These are phyloP conservation scores for Empis stercorea DNA, from an alignment of 2,888 invertebrate species.

Conservation along the genomic window DNA sequence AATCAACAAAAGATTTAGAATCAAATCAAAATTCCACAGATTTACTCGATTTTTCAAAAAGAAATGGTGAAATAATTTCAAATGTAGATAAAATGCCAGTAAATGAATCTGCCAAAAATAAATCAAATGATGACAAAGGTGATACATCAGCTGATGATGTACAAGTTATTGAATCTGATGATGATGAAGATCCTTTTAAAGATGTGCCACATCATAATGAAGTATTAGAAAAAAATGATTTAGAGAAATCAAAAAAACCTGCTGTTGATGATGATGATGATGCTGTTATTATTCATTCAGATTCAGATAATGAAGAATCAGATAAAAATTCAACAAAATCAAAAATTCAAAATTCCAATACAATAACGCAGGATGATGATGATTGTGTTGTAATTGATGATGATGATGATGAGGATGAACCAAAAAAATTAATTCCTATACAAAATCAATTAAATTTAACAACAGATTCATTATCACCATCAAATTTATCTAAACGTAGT, in stretches of 20 bases:
- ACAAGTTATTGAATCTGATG: slow-evolving; percentile 14
- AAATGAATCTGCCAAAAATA: slow-evolving; percentile 1
- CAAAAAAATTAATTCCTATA: slow-evolving; percentile 29
- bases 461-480: slow-evolving; percentile 21
- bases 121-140: not conserved
- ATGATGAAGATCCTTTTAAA: slow-evolving; percentile 8
- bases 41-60: not conserved
- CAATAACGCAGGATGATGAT: slow-evolving; percentile 9
- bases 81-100: not conserved
- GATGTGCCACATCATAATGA: not conserved
- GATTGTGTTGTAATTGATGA: slow-evolving; percentile 7
- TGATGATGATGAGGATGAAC: slow-evolving; percentile 11
- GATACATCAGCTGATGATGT: slow-evolving; percentile 10
- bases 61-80: not conserved
- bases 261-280: slow-evolving; percentile 19
- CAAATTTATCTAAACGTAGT: slow-evolving; percentile 12
- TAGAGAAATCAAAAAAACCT: no score
- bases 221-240: no score
- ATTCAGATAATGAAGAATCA: slow-evolving; percentile 28
- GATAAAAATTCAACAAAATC: slow-evolving; percentile 10
- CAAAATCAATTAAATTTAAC: slow-evolving; percentile 11
- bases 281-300: slow-evolving; percentile 37
- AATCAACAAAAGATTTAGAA: not conserved
- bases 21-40: not conserved
- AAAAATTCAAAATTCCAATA: no score